phyloP scores from a whole-genome alignment of 2,113 vertebrate species.

The Eonycteris spelaea region DNA sequence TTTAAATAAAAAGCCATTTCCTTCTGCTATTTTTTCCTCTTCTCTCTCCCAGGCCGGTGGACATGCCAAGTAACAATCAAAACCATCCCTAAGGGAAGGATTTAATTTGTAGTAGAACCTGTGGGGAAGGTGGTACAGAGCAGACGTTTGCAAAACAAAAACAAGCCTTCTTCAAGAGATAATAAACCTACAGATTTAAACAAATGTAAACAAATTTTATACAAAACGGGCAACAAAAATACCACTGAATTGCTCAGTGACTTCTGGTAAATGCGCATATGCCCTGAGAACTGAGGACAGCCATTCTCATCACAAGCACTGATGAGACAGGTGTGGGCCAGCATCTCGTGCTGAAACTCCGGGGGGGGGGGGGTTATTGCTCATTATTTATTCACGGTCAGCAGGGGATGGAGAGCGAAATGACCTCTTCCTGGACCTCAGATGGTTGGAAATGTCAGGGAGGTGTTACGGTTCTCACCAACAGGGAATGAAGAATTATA shows the following conservation, averaged over 20 bases:
- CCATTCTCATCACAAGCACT: background rate
- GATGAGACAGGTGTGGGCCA: background rate
- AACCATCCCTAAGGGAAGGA: background rate
- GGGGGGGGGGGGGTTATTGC: background rate
- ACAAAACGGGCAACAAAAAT: conserved; percentile 3
- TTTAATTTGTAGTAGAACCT: background rate
- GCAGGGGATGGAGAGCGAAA: background rate
- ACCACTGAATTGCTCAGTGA: background rate
- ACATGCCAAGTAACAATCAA: background rate
- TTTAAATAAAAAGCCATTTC: background rate
- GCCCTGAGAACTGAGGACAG: background rate
- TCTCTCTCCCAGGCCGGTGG: background rate
- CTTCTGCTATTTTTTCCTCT: background rate
- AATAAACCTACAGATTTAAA: background rate
- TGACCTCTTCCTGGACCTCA: background rate
- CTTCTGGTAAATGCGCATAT: background rate
- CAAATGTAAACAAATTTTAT: background rate
- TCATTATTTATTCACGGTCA: conserved; percentile 4
- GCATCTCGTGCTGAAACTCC: background rate
- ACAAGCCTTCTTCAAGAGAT: background rate
- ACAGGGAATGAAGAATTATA: background rate
- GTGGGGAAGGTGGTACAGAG: background rate
- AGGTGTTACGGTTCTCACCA: background rate
- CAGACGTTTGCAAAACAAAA: background rate
- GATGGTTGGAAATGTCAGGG: background rate